Evolutionary conservation across 2,113 vertebrate genomes (phyloP).

Genomic region (Corythoichthys haematopterus): DNA sequence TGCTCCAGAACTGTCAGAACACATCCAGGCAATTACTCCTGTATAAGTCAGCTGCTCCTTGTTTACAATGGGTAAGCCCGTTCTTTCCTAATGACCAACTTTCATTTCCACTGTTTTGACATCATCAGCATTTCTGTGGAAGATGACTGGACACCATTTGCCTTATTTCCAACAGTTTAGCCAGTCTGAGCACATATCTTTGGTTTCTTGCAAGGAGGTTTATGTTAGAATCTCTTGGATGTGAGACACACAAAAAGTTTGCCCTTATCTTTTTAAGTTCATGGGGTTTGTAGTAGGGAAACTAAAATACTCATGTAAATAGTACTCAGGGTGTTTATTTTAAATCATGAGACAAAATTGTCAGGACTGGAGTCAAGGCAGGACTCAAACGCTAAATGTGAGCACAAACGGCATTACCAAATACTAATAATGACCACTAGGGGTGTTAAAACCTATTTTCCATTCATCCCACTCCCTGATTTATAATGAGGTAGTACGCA

Average conservation of each 20-base stretch:
- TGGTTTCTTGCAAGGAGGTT: background rate
- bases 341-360: no score
- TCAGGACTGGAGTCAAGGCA: no score
- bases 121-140: slow-evolving; percentile 16
- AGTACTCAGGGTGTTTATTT: background rate
- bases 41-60: slow-evolving; percentile 53
- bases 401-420: no score
- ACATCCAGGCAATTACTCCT: slow-evolving; percentile 59
- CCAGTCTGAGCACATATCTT: background rate
- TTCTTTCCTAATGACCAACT: slow-evolving; percentile 47
- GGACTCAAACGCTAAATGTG: no score
- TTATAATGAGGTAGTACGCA: no score
- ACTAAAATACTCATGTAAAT: background rate
- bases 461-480: no score
- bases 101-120: slow-evolving; percentile 37
- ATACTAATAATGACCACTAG: no score
- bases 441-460: no score
- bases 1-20: slow-evolving; percentile 55
- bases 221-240: background rate
- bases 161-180: slow-evolving; percentile 23
- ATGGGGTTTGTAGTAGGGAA: background rate
- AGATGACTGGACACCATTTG: slow-evolving; percentile 15
- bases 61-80: slow-evolving; percentile 36
- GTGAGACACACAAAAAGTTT: background rate
- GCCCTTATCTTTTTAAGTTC: background rate